Evolutionary conservation across 2,797 vertebrate genomes (phyloP), one percentile per base, ranked within the genome.

Genomic region (Aulostomus chinensis): DNA sequence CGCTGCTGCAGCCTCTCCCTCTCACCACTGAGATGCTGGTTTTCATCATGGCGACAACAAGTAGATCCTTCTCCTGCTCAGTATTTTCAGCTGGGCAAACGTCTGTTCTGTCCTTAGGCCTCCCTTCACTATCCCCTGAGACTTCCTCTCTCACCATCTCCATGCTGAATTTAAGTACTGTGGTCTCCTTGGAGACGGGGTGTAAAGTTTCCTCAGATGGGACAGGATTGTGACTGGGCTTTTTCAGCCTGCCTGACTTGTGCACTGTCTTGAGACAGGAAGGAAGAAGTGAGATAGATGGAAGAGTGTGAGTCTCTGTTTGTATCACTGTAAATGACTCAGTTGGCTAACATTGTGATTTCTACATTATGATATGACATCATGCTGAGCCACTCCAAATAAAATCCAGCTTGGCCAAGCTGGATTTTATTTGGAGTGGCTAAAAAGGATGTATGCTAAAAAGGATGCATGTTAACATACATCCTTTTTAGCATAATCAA

Each of bases 41-140:
- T 15, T 83, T 82, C 1, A 5, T 81, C 88, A 93, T 79, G 11
- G 81, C 36, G 26, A 93, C 52, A 3, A 92, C 4, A 12, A 92
- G 42, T 10, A 91, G n/a, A 1, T 78, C 57, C 7, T 0, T 8
- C 10, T 14, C 11, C 1, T 31, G 25, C n/a, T 43, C 15, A 12
- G 18, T 25, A 1, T 49, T 20, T 7, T 47, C 50, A 2, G 2
- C 30, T 9, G 5, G 16, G 26, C 50, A 67, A n/a, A 7, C 12
- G 2, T 46, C 24, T n/a, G n/a, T n/a, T n/a, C n/a, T n/a, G n/a
- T 49, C 39, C 12, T 30, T 33, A 1, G 2, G 0, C 6, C 2
- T 18, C 9, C 2, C 35, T 0, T 12, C 29, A 8, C 9, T 26
- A 2, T 9, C 20, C 4, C 14, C 4, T 35, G 35, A 10, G 9